These are phyloP conservation scores for Megaleporinus macrocephalus DNA, from an alignment of 2,113 vertebrate species.

Conservation along the genomic window DNA sequence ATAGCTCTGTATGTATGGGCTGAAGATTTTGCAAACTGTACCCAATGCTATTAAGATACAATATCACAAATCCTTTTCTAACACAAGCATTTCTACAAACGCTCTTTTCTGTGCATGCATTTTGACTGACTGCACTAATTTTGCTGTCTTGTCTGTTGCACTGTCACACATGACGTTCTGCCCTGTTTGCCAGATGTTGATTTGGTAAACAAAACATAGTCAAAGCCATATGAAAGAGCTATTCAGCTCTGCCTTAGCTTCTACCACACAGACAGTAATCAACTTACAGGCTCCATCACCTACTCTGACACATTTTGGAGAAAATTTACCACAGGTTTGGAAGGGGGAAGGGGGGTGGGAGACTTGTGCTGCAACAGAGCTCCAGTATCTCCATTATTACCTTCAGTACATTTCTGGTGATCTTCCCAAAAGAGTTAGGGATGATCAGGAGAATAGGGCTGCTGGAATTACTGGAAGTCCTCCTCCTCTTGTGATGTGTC, in stretches of 20 bases:
- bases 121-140: neutral
- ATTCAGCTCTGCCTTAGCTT: neutral
- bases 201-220: slow-evolving; percentile 17
- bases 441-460: slow-evolving; percentile 81
- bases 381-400: slow-evolving; percentile 62
- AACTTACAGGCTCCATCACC: neutral
- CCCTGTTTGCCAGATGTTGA: neutral
- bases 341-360: too few species aligned
- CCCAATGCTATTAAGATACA: too few species aligned
- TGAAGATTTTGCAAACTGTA: neutral
- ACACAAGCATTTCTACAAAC: neutral
- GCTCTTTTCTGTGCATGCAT: neutral
- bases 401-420: slow-evolving; percentile 81
- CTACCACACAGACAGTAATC: neutral
- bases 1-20: neutral
- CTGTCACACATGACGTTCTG: neutral
- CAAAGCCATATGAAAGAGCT: neutral
- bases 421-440: slow-evolving; percentile 84
- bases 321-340: neutral
- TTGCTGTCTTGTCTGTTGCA: neutral
- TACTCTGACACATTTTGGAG: neutral
- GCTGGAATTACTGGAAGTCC: slow-evolving; percentile 79
- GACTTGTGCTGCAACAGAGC: neutral
- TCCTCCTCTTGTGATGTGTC: slow-evolving; percentile 73
- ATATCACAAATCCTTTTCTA: too few species aligned